phyloP scores from a whole-genome alignment of 2,797 vertebrate genomes.

The Fundulus diaphanus region DNA sequence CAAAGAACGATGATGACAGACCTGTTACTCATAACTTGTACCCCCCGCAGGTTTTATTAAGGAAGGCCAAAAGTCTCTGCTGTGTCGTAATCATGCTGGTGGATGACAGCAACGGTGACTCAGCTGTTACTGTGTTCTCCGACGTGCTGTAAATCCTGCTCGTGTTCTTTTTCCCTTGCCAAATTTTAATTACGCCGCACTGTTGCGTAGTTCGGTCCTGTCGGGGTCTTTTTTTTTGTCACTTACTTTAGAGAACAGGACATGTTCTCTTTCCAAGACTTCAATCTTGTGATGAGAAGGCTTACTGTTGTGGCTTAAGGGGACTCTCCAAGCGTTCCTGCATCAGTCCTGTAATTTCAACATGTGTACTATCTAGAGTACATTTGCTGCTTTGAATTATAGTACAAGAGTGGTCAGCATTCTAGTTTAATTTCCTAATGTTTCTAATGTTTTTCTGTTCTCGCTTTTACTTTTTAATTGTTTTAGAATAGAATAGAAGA shows the following conservation, averaged over 20 bases:
- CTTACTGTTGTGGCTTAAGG: conserved; percentile 52
- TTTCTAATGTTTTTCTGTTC: conserved; percentile 38
- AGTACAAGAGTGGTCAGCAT: conserved; percentile 48
- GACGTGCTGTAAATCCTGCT: conserved; percentile 58
- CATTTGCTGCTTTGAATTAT: conserved; percentile 43
- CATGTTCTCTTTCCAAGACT: conserved; percentile 38
- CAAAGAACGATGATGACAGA: conserved; percentile 44
- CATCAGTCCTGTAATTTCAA: conserved; percentile 50
- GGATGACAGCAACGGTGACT: conserved; percentile 69
- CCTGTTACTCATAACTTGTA: conserved; percentile 62
- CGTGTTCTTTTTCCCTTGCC: conserved; percentile 46
- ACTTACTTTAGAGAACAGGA: conserved; percentile 38
- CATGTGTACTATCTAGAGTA: conserved; percentile 28
- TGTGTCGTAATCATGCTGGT: conserved; percentile 47
- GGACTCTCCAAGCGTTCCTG: conserved; percentile 48
- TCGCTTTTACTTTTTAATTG: conserved; percentile 20
- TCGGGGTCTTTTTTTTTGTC: conserved; percentile 34
- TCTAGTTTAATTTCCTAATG: conserved; percentile 56
- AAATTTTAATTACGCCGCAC: conserved; percentile 64
- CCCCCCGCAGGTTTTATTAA: conserved; percentile 56
- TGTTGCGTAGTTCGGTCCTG: conserved; percentile 28
- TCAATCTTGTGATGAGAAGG: conserved; percentile 30
- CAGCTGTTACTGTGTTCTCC: conserved; percentile 59
- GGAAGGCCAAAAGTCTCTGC: conserved; percentile 53
- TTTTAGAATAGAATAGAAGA: conserved; percentile 23